Evolutionary conservation across 1,140 invertebrate species (phyloP).

Genomic region (Carposina sasakii): DNA sequence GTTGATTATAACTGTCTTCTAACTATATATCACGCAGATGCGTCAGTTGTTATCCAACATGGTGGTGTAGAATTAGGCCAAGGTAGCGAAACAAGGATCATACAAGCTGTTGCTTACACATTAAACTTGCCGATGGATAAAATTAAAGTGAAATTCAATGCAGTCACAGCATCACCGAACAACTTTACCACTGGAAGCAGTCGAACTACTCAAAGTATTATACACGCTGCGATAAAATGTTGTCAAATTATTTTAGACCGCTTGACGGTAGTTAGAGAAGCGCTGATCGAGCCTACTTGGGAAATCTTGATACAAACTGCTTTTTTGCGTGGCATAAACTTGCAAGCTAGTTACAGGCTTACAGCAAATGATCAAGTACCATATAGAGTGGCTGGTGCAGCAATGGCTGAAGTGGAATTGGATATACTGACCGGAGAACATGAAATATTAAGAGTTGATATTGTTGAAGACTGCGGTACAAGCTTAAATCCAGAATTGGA

Average conservation of each 20-base stretch:
- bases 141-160: conserved; percentile 79
- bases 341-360: conserved; percentile 74
- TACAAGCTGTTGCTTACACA: conserved; percentile 82
- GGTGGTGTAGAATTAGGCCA: conserved; percentile 89
- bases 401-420: conserved; percentile 80
- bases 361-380: conserved; percentile 60
- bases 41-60: conserved; percentile 82
- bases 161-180: conserved; percentile 65
- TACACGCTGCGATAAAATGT: conserved; percentile 75
- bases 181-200: conserved; percentile 75
- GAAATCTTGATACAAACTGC: conserved; percentile 73
- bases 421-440: conserved; percentile 88
- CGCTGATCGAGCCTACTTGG: conserved; percentile 76
- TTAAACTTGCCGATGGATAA: conserved; percentile 80
- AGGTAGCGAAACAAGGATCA: conserved; percentile 76
- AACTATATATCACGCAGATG: conserved; percentile 81
- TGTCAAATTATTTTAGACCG: conserved; percentile 76
- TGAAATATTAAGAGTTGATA: conserved; percentile 79
- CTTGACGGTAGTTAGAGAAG: conserved; percentile 74
- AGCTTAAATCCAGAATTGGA: conserved; percentile 83
- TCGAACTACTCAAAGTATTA: conserved; percentile 36
- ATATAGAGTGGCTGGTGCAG: conserved; percentile 75
- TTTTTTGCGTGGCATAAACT: conserved; percentile 71
- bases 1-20: conserved; percentile 76
- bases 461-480: conserved; percentile 82